Evolutionary conservation across 2,113 vertebrate genomes (phyloP).

Genomic region (Tapirus terrestris): DNA sequence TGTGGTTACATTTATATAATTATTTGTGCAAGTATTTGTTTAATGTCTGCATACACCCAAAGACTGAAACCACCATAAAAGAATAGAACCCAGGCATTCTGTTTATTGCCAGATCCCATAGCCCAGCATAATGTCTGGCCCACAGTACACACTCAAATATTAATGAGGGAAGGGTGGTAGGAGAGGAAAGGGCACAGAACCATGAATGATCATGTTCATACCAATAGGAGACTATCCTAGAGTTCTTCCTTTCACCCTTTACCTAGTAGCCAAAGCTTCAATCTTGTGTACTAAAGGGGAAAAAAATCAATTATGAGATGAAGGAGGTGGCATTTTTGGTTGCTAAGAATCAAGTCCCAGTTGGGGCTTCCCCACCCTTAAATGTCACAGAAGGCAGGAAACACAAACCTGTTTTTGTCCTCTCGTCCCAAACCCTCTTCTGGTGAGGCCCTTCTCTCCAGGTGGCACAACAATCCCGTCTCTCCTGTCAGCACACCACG

Average conservation of each 20-base stretch:
- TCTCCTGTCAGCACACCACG: rapidly evolving
- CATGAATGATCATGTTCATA: not conserved
- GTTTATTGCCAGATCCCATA: no score
- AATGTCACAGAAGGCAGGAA: conserved; percentile 36
- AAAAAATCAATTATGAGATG: not conserved
- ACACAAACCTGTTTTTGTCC: not conserved
- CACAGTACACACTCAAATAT: not conserved
- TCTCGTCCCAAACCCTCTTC: not conserved
- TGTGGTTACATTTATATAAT: not conserved
- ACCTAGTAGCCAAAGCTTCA: not conserved
- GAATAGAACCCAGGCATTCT: not conserved
- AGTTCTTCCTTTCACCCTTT: not conserved
- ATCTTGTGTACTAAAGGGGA: not conserved
- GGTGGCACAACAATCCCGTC: not conserved
- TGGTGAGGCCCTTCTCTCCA: not conserved
- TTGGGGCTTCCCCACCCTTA: conserved; percentile 18
- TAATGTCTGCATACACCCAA: not conserved
- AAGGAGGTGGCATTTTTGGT: not conserved
- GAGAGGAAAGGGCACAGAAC: not conserved
- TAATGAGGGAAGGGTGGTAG: not conserved
- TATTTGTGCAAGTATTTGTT: not conserved
- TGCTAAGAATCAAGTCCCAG: conserved; percentile 35
- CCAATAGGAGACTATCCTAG: not conserved
- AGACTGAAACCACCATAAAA: not conserved
- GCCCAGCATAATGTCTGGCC: not conserved